A percentile compares a stretch with the other conserved stretches of the same genome.
phyloP scores from a whole-genome alignment of 2,797 vertebrate genomes.

The Salmo trutta region DNA sequence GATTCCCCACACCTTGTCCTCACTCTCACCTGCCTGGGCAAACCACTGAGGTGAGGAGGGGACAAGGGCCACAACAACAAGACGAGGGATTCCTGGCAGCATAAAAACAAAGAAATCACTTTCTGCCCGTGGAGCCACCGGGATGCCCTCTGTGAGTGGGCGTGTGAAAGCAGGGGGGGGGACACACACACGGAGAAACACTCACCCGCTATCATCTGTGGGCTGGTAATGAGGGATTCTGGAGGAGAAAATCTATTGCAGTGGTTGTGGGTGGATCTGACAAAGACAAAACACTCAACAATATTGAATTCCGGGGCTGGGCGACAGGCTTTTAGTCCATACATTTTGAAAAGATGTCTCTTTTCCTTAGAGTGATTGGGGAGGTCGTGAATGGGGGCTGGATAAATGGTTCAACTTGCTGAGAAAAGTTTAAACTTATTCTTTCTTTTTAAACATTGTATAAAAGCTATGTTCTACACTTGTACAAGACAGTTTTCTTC shows the following conservation, averaged over 20 bases:
- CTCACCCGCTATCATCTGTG: constrained; percentile 43
- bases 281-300: constrained; percentile 46
- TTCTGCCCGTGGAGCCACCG: constrained; percentile 31
- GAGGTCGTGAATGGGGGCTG: background rate
- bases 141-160: constrained; percentile 38
- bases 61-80: constrained; percentile 31
- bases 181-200: background rate
- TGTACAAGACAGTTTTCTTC: background rate
- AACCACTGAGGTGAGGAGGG: constrained; percentile 14
- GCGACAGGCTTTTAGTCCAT: constrained; percentile 29
- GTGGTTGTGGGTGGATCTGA: constrained; percentile 50
- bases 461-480: background rate
- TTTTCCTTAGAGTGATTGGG: constrained; percentile 24
- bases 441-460: background rate
- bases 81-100: constrained; percentile 37
- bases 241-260: constrained; percentile 51
- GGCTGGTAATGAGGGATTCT: constrained; percentile 48
- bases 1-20: constrained; percentile 55
- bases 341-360: constrained; percentile 37
- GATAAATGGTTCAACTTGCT: background rate
- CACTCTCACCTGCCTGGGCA: constrained; percentile 44
- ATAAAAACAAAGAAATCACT: constrained; percentile 55
- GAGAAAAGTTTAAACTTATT: background rate
- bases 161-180: constrained; percentile 24
- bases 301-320: constrained; percentile 34